These are phyloP conservation scores for Schizotus pectinicornis DNA, from an alignment of 2,888 invertebrate species.

Conservation along the genomic window DNA sequence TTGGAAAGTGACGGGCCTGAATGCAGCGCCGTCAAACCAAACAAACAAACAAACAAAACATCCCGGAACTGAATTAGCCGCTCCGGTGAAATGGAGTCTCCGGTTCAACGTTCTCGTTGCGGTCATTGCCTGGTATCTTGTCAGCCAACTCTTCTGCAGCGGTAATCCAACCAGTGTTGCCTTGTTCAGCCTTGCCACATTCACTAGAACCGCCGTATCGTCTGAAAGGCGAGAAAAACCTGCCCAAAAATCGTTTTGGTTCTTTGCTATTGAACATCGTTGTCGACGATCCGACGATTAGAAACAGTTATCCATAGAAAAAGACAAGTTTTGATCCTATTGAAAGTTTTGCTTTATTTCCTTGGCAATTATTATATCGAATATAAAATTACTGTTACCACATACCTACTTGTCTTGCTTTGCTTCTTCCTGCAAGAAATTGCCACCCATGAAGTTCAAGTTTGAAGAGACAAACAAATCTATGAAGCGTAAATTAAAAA, in stretches of 20 bases:
- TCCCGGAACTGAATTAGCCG: conserved; percentile 51
- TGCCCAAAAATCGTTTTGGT: background rate
- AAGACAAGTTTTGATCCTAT: too few species aligned
- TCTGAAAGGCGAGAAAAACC: background rate
- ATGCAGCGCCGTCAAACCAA: conserved; percentile 9
- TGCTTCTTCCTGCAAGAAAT: too few species aligned
- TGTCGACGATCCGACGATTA: too few species aligned
- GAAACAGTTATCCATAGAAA: too few species aligned
- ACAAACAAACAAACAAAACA: conserved; percentile 31
- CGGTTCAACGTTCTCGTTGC: conserved; percentile 51
- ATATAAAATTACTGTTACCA: too few species aligned
- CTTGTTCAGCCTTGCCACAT: conserved; percentile 34
- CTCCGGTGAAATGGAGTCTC: conserved; percentile 51
- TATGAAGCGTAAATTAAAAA: too few species aligned
- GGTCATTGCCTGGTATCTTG: conserved; percentile 56
- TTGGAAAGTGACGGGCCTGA: too few species aligned
- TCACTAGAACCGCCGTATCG: background rate
- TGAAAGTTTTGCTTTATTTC: too few species aligned
- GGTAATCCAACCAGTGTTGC: conserved; percentile 36
- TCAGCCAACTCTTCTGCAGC: conserved; percentile 42
- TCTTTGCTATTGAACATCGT: background rate
- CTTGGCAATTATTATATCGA: too few species aligned
- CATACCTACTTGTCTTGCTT: too few species aligned
- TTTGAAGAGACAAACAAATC: too few species aligned
- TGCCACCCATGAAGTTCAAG: too few species aligned